Evolutionary conservation across 2,797 vertebrate species (phyloP).

Genomic region (Uromys caudimaculatus): DNA sequence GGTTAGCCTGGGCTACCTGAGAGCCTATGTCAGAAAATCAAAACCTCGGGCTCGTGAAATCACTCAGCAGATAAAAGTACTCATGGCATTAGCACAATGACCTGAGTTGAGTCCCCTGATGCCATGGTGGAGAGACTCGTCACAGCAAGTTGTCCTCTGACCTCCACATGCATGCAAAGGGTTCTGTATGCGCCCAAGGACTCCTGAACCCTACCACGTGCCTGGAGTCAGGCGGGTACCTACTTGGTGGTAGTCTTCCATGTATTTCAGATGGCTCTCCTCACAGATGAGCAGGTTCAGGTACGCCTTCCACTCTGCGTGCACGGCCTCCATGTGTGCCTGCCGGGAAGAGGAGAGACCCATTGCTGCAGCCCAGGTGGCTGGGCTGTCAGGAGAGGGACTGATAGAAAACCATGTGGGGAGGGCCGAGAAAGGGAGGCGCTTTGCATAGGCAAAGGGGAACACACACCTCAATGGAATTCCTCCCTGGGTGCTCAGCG

Average conservation of each 20-base stretch:
- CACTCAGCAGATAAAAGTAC: neutral
- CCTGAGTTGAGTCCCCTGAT: neutral
- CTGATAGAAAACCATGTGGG: neutral
- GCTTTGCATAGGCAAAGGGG: neutral
- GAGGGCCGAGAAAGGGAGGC: neutral
- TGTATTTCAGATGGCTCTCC: constrained; percentile 98
- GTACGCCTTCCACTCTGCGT: constrained; percentile 98
- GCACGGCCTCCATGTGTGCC: constrained; percentile 97
- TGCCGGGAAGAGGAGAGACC: constrained; percentile 72
- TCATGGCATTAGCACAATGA: neutral
- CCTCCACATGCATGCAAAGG: neutral
- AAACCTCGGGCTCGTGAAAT: neutral
- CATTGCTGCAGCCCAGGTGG: no score
- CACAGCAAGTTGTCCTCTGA: neutral
- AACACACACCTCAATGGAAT: constrained; percentile 92
- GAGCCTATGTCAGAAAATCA: neutral
- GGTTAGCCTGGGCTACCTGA: neutral
- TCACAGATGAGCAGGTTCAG: constrained; percentile 99
- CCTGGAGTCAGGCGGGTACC: constrained; percentile 83
- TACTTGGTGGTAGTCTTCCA: constrained; percentile 99
- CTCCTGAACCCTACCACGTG: rapidly evolving
- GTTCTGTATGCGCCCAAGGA: neutral
- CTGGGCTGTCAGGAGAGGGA: neutral
- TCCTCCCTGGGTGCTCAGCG: constrained; percentile 93
- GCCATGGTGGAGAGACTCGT: neutral